Evolutionary conservation across 2,113 vertebrate species (phyloP).

Genomic region (Xyrauchen texanus): DNA sequence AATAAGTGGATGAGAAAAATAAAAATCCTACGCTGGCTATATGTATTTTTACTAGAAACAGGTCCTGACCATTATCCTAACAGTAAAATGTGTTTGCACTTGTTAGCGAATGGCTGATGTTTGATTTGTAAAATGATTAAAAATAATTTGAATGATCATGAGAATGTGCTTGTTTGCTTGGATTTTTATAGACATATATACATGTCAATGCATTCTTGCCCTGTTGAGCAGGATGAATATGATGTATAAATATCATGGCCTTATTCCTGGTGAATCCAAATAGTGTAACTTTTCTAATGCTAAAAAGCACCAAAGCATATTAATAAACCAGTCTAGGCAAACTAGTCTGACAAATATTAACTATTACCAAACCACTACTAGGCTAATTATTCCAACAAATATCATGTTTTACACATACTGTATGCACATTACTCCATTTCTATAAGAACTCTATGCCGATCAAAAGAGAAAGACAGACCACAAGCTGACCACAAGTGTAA

Average conservation of each 20-base stretch:
- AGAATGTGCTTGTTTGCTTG: neutral
- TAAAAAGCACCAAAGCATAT: neutral
- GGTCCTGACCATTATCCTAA: neutral
- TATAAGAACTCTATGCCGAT: too few relatives aligned
- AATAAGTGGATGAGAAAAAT: neutral
- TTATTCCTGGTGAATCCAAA: neutral
- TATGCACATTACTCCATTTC: too few relatives aligned
- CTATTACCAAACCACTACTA: too few relatives aligned
- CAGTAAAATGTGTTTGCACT: neutral
- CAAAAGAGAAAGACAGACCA: too few relatives aligned
- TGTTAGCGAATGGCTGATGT: neutral
- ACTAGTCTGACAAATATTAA: too few relatives aligned
- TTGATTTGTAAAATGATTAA: too few relatives aligned
- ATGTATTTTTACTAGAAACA: neutral
- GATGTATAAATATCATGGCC: neutral
- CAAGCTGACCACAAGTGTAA: too few relatives aligned
- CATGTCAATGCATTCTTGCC: too few relatives aligned
- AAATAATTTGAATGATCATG: neutral
- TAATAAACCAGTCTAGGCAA: too few relatives aligned
- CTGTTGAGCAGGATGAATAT: neutral
- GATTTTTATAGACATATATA: neutral
- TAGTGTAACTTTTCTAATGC: neutral
- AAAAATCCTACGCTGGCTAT: neutral
- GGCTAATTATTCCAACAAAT: too few relatives aligned
- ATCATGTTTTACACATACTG: too few relatives aligned